Conservation (phyloP, 2,113 vertebrate genomes). For the Labeo catla region DNA sequence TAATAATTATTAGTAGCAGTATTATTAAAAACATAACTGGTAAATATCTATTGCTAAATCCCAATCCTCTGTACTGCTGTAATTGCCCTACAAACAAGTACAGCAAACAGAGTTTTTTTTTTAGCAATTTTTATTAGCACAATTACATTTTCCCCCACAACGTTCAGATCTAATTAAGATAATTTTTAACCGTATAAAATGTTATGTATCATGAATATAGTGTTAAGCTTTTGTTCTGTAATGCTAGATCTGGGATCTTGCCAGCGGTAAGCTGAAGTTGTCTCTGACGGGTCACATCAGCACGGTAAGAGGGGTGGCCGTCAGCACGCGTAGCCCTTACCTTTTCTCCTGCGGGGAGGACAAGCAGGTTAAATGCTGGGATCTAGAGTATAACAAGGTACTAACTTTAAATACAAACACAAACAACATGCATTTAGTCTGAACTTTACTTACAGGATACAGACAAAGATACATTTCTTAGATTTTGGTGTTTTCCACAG, state of each 20-base stretch:
- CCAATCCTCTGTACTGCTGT: too few relatives aligned
- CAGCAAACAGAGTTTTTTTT: too few relatives aligned
- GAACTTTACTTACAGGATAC: background rate
- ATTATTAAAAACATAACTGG: too few relatives aligned
- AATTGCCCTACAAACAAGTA: too few relatives aligned
- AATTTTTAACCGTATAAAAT: background rate
- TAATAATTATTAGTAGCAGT: too few relatives aligned
- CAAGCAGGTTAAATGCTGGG: conserved; percentile 99
- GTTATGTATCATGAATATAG: background rate
- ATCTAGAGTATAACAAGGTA: conserved; percentile 98
- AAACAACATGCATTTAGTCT: background rate
- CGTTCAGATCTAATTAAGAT: background rate
- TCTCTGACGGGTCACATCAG: conserved; percentile 97
- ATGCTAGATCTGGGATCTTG: conserved; percentile 94
- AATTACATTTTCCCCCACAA: background rate
- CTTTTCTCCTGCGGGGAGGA: conserved; percentile 98
- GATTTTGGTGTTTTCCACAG: conserved; percentile 67
- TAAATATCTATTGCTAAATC: too few relatives aligned
- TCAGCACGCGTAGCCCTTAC: conserved; percentile 91
- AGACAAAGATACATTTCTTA: background rate
- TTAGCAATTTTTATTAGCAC: too few relatives aligned
- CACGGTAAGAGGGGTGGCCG: conserved; percentile 93
- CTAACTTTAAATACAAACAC: background rate
- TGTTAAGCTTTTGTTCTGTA: conserved; percentile 25
- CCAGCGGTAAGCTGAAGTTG: conserved; percentile 93